Evolutionary conservation across 2,888 invertebrate genomes (phyloP), one percentile per base, ranked within the genome.

Genomic region (Alloplasta piceator): DNA sequence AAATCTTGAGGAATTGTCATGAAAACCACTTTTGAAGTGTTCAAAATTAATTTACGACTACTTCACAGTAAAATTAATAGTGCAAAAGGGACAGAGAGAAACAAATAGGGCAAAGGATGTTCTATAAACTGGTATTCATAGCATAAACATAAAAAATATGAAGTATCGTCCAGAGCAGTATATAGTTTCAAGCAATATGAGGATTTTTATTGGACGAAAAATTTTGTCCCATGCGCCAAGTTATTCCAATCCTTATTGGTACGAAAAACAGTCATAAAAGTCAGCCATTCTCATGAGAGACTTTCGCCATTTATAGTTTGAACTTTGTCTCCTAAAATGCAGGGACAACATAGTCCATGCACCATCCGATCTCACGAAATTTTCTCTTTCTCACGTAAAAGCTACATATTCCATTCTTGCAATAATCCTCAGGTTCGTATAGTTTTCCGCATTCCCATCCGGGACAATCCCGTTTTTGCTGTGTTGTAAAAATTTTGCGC

Each of bases 251-350:
- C 58, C 52, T 26, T 26, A 26, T 64, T 38, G 39, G 74, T 68
- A 63, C 41, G 12, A 63, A 46, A 46, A 68, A 70, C 14, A 38
- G n/a, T 46, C 39, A 46, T 75, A 63, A 68, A 80, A 80, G 41
- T 7, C 6, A 52, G 12, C 52, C 43, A 26, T 64, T 58, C 52
- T 63, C 39, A 39, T 64, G 68, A 68, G 64, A 58, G 64, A 80
- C 67, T 76, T 77, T 76, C 14, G 38, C 63, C 61, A 72, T 73
- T 73, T 60, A 52, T 73, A 60, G 73, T 64, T 63, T 26, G 48
- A 81, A 81, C 68, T 81, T 75, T 81, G 55, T 55, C 77, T 66
- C 73, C 56, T 81, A 64, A 77, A 77, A 73, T 6, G 80, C 77
- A 73, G 77, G 38, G 14, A 50, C 48, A 61, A 48, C 74, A 36